Percentiles rank a stretch among this genome's conserved stretches.
Evolutionary conservation across 2,888 invertebrate genomes (phyloP).

Genomic region (Pterobdella sp.): DNA sequence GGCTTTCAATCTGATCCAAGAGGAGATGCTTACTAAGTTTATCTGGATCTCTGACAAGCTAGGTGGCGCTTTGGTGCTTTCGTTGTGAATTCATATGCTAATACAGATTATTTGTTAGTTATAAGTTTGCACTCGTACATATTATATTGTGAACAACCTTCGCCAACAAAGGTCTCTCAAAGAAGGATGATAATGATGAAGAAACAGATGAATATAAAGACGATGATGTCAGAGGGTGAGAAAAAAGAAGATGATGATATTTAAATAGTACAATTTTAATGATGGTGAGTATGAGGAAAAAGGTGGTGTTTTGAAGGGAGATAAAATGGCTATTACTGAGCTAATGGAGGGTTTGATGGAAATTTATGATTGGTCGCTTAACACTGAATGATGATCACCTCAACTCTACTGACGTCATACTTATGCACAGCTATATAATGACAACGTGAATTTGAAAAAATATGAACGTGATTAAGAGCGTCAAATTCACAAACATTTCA

Average conservation of each 20-base stretch:
- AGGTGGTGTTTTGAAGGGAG: not conserved
- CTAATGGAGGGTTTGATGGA: not conserved
- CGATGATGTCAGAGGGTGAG: not conserved
- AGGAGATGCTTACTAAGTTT: slow-evolving; percentile 50
- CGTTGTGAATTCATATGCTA: not conserved
- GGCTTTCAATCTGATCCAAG: slow-evolving; percentile 52
- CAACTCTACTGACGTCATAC: no score
- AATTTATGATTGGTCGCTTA: not conserved
- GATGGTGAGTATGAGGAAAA: not conserved
- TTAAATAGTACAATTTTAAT: not conserved
- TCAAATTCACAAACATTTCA: no score
- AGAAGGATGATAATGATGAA: slow-evolving; percentile 4
- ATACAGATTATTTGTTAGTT: not conserved
- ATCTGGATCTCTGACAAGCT: slow-evolving; percentile 48
- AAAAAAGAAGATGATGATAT: not conserved
- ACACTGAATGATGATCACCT: no score
- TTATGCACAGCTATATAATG: no score
- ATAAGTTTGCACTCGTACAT: not conserved
- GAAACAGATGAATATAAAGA: not conserved
- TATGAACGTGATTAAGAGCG: no score
- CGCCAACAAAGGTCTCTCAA: not conserved
- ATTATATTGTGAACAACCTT: not conserved
- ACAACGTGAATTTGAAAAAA: no score
- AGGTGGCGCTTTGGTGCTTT: slow-evolving; percentile 38
- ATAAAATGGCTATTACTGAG: not conserved